Base-by-base conservation (phyloP, 2,113 vertebrate genomes). In the Chaetorhynchus papuensis region DNA sequence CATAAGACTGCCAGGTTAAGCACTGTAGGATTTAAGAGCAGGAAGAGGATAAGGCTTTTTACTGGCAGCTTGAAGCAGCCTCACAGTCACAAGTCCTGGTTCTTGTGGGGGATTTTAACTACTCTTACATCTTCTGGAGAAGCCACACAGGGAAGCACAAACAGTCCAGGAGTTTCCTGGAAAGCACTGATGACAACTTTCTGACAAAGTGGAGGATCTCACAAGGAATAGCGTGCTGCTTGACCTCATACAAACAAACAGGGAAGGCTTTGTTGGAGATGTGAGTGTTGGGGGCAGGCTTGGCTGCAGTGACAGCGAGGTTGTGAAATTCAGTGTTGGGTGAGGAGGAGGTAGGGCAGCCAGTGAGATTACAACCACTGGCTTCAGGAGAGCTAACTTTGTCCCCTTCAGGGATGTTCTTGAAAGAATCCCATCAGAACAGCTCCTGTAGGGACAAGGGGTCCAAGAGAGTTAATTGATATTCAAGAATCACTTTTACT, bases 141-240 rank as follows among this genome's bases (percentile, higher is more conserved):
- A 49, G 50, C n/a, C 1, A 3, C 9, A 13, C 5, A 49, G 15
- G 15, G 20, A 56, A 49, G 24, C 15, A 30, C 42, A 41, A 65
- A 22, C 11, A 56, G 19, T 13, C n/a, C 28, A 47, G 23, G 30
- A 23, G n/a, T 19, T 8, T 54, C 19, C 23, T 74, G 15, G 22
- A 19, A 20, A 74, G 17, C 23, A 41, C 2, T 30, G 4, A n/a
- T 74, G 60, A 56, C 28, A 75, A 13, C 10, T 49, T 56, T 74
- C 12, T 28, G 41, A 39, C 17, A 30, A 49, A 49, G 13, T 30
- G 20, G 35, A 65, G 42, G 13, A 13, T 56, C 26, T 56, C 24
- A 49, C 50, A 74, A 41, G 30, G 24, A 56, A 16, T 30, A 15
- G 9, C 0, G 0, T 28, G 19, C n/a, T 54, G 27, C 14, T 39